phyloP scores from a whole-genome alignment of 2,113 vertebrate species.

The Abramis brama region DNA sequence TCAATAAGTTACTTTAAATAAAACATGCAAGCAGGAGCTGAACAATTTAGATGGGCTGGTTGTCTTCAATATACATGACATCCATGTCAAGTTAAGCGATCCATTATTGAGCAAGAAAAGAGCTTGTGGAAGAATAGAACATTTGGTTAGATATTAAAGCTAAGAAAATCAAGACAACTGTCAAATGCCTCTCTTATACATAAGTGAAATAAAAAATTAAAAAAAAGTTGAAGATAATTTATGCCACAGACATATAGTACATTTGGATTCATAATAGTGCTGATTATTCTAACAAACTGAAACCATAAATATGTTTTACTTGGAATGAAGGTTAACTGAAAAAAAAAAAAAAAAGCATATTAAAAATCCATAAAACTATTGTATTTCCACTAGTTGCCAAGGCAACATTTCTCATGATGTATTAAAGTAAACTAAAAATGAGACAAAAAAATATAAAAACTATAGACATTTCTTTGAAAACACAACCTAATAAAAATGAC shows the following conservation, averaged over 20 bases:
- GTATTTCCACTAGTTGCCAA: not conserved
- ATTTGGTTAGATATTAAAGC: not conserved
- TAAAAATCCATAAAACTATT: too few species aligned
- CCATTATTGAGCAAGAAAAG: not conserved
- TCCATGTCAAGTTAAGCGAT: not conserved
- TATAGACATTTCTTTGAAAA: too few species aligned
- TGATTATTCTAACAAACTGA: not conserved
- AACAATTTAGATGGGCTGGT: constrained; percentile 2
- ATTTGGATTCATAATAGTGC: not conserved
- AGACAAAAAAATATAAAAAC: not conserved
- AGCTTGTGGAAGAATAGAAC: not conserved
- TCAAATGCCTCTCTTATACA: not conserved
- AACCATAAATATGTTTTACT: not conserved
- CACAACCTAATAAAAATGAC: not conserved
- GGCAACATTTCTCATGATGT: not conserved
- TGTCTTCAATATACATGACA: not conserved
- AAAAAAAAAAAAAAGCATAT: not conserved
- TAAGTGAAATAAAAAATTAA: not conserved
- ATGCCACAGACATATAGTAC: too few species aligned
- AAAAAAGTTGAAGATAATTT: not conserved
- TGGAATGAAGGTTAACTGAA: not conserved
- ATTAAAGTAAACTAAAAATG: not conserved
- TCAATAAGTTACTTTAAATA: constrained; percentile 29
- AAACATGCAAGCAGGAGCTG: not conserved
- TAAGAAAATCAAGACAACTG: not conserved